Percentiles rank a stretch among this genome's conserved stretches.
Conservation (phyloP, 2,888 invertebrate species). For the Oeneis ivallda region DNA sequence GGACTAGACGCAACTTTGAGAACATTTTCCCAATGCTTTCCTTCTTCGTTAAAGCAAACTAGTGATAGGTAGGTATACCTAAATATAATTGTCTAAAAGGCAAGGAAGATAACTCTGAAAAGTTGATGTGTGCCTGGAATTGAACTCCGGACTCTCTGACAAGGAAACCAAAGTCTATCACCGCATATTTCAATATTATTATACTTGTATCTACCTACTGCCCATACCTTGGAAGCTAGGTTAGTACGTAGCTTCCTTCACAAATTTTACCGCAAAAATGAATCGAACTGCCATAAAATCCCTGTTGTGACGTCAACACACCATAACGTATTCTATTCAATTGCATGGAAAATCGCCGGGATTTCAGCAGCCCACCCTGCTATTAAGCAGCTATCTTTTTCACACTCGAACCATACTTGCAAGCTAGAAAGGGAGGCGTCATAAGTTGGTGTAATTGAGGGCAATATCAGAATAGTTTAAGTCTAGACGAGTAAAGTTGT, state of each 20-base stretch:
- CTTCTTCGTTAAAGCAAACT: no score
- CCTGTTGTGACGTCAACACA: conserved; percentile 66
- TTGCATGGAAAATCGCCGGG: conserved; percentile 76
- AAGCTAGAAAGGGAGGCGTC: conserved; percentile 49
- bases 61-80: no score
- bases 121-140: no score
- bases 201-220: no score
- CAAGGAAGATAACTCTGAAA: no score
- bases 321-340: conserved; percentile 75
- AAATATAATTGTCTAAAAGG: no score
- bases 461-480: conserved; percentile 75
- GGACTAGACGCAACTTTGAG: no score
- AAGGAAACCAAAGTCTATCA: no score
- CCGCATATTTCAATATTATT: no score
- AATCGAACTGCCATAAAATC: conserved; percentile 55
- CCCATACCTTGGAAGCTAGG: no score
- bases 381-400: conserved; percentile 47
- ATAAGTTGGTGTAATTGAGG: conserved; percentile 64
- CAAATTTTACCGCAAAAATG: conserved; percentile 34
- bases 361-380: conserved; percentile 64
- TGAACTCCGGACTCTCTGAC: no score
- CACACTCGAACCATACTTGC: conserved; percentile 32
- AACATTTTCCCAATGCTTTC: no score
- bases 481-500: conserved; percentile 74
- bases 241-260: neutral